Conservation (phyloP, 2,113 vertebrate species). For the Dermatemys mawii region DNA sequence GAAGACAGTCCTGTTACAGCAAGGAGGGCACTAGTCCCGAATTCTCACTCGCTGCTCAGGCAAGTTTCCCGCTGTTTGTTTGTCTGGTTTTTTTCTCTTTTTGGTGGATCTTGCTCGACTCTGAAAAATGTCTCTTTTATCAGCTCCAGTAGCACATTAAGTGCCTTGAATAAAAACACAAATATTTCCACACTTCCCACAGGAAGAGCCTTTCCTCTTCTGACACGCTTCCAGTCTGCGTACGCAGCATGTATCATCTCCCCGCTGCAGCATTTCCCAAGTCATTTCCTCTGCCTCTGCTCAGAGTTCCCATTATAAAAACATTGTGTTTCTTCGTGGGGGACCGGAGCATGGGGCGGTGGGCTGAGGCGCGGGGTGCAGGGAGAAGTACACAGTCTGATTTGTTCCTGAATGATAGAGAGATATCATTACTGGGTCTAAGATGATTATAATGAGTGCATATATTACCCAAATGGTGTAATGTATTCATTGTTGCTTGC, state of each 20-base stretch:
- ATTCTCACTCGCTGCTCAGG: neutral
- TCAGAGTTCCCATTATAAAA: neutral
- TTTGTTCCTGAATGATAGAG: neutral
- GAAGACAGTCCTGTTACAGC: neutral
- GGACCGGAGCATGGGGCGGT: neutral
- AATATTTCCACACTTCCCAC: neutral
- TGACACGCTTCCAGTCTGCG: fast-evolving
- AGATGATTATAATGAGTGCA: neutral
- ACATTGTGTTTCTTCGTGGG: neutral
- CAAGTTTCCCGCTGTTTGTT: neutral
- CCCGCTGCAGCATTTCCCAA: neutral
- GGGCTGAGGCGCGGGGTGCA: neutral
- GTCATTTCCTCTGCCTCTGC: neutral
- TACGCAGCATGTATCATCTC: fast-evolving
- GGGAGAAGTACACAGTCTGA: neutral
- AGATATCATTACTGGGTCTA: neutral
- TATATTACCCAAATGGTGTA: neutral
- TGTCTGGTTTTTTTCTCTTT: neutral
- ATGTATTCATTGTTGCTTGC: neutral
- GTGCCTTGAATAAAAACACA: neutral
- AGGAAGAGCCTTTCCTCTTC: fast-evolving
- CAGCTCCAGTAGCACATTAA: neutral
- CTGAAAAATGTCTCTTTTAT: neutral
- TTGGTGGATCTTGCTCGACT: too few species aligned
- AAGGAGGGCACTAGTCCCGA: neutral